Percentiles rank a stretch among this genome's conserved stretches.
Evolutionary conservation across 2,888 invertebrate species (phyloP).

Genomic region (Busseola fusca): DNA sequence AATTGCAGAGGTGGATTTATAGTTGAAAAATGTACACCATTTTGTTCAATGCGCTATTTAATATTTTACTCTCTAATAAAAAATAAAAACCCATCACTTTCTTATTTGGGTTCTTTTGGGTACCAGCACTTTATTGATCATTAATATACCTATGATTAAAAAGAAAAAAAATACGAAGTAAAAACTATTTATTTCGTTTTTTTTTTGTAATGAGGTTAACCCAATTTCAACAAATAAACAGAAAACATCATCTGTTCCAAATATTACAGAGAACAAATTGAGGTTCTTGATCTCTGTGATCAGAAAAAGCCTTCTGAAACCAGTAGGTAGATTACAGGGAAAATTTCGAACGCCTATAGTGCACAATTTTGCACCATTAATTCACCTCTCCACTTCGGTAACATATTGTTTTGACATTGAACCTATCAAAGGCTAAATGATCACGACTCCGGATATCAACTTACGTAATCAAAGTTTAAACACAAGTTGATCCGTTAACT

Average conservation of each 20-base stretch:
- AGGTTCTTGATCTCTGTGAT: not conserved
- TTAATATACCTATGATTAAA: not conserved
- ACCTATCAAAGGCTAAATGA: slow-evolving; percentile 63
- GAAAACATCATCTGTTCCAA: not conserved
- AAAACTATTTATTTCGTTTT: not conserved
- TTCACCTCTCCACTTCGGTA: slow-evolving; percentile 41
- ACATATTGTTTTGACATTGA: slow-evolving; percentile 60
- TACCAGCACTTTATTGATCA: not conserved
- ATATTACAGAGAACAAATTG: not conserved
- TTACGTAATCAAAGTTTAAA: slow-evolving; percentile 64
- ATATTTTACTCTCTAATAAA: not conserved
- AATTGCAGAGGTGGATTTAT: slow-evolving; percentile 34
- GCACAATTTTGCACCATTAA: slow-evolving; percentile 25
- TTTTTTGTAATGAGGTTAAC: too few relatives aligned
- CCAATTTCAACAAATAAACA: not conserved
- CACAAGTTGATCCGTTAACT: slow-evolving; percentile 59
- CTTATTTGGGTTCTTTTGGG: not conserved
- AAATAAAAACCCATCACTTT: not conserved
- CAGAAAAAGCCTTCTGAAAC: not conserved
- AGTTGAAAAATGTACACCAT: not conserved
- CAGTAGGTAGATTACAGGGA: too few relatives aligned
- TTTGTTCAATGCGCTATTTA: not conserved
- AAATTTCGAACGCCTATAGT: not conserved
- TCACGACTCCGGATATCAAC: slow-evolving; percentile 58
- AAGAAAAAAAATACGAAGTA: not conserved